Base-by-base conservation (phyloP, 2,113 vertebrate species). In the Chlorodrepanis virens region DNA sequence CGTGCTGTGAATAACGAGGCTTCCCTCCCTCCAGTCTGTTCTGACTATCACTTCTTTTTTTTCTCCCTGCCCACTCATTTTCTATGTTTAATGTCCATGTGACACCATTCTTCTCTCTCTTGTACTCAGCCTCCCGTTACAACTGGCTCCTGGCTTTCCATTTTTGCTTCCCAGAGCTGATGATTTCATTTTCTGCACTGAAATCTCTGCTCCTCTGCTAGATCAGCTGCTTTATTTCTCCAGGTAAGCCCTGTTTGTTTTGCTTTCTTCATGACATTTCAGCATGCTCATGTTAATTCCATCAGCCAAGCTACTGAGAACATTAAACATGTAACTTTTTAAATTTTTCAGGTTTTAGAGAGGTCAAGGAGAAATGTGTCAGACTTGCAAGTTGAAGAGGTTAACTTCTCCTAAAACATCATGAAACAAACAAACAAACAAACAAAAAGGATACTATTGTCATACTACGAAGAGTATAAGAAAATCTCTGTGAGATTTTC, bases 61-160 rank as follows among this genome's bases (percentile, higher is more conserved):
- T 49, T 3, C 54, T 69, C 40, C 44, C 49, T 93, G 19, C 70
- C 80, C 42, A 59, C 82, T 90, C 57, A 24, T 88, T 90, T 96
- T 69, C 87, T 87, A 12, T 87, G 78, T 96, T 93, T 91, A 79
- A 85, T 91, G 70, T 71, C 87, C 50, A 14, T 37, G 60, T 78
- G 79, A 90, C 91, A 75, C 83, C 75, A 53, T 88, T 78, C 72
- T 93, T 85, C 75, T 90, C 75, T 78, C 28, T 17, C 59, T 85
- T 39, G 24, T 82, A 65, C 50, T 63, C 40, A 69, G 37, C 13
- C 50, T 89, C 69, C 37, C 1, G 0, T 83, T 89, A 84, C 54
- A 89, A 69, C 64, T 77, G 54, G 53, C 75, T 93, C 80, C 84
- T 80, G 71, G 27, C 78, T 77, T 90, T 86, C 39, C 37, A 21